Evolutionary conservation across 92 coral and sea anemone genomes (phyloP).

Genomic region (Palythoa grandis): DNA sequence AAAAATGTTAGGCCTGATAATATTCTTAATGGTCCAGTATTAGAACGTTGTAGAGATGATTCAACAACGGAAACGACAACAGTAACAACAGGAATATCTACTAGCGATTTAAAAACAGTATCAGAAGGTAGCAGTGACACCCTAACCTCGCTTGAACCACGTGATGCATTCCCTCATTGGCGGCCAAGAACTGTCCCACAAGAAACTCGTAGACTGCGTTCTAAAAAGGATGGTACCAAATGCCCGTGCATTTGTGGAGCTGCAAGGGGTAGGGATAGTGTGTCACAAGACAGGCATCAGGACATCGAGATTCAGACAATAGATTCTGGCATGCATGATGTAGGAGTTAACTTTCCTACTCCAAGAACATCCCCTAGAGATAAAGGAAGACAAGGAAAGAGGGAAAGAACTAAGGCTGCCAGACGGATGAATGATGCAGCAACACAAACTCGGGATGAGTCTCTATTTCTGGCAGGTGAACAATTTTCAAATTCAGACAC

Average conservation of each 20-base stretch:
- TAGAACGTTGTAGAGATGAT: conserved; percentile 24
- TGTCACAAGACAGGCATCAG: conserved; percentile 1
- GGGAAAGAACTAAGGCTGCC: not conserved
- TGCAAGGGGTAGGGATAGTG: conserved; percentile 45
- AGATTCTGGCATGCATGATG: conserved; percentile 63
- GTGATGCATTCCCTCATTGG: not conserved
- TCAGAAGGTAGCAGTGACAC: conserved; percentile 42
- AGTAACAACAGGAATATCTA: conserved; percentile 38
- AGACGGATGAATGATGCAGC: conserved; percentile 45
- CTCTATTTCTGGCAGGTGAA: not conserved
- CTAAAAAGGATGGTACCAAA: conserved; percentile 14
- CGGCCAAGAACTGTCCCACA: conserved; percentile 6
- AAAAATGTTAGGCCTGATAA: conserved; percentile 61
- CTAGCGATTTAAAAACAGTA: conserved; percentile 22
- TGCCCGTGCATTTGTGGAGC: conserved; percentile 60
- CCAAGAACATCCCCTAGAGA: conserved; percentile 43
- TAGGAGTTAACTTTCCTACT: conserved; percentile 92
- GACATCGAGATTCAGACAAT: conserved; percentile 27
- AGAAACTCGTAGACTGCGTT: not conserved
- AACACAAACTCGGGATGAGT: conserved; percentile 56
- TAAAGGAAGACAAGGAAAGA: conserved; percentile 24
- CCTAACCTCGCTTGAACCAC: conserved; percentile 4
- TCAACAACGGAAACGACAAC: conserved; percentile 34
- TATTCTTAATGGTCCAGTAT: conserved; percentile 28
- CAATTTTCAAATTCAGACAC: not conserved